Base-by-base conservation (phyloP, 2,888 invertebrate genomes). In the Scaptomyza flava region DNA sequence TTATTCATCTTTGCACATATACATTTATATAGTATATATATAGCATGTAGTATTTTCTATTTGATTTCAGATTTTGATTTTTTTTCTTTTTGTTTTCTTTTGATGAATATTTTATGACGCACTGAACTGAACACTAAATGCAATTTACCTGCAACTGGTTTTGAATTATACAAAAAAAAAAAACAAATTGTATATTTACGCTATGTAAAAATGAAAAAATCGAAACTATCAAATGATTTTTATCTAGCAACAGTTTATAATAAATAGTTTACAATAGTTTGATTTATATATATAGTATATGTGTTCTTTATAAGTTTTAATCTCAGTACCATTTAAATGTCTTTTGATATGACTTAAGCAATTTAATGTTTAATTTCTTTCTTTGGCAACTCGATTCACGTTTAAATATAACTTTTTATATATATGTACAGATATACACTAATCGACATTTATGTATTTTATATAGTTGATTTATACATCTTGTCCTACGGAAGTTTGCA, bases 321-420 rank as follows among this genome's bases (percentile, higher is more conserved):
- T 79, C 70, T 79, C 75, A 83, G 87, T 84, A 87, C 81, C 82
- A 83, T 87, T 87, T 65, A 74, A 87, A 85, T 85, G 76, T 82
- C 79, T 70, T 82, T 82, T 88, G 88, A 88, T 88, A 88, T 88
- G 88, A 89, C 81, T 88, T 88, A 81, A 88, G 84, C 82, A 83
- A 75, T 71, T 79, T 72, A 66, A 83, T 81, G 7, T 38, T 14
- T 63, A 57, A 50, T 56, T 3, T 43, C 41, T 27, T 14, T 51
- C 27, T 46, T 43, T 63, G 61, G 58, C 61, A 61, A 59, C 60
- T 63, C 17, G 41, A 41, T 41, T 41, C 41, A 41, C 41, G 31
- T 51, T 48, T 33, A 54, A 58, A 43, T 38, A 52, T 36, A 47
- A 4, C 4, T 23, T 23, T 66, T 42, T 72, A 62, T 58, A 59